A percentile compares a stretch with the other conserved stretches of the same genome.
phyloP scores from a whole-genome alignment of 1,140 invertebrate species.

The Diachasmimorpha longicaudata region DNA sequence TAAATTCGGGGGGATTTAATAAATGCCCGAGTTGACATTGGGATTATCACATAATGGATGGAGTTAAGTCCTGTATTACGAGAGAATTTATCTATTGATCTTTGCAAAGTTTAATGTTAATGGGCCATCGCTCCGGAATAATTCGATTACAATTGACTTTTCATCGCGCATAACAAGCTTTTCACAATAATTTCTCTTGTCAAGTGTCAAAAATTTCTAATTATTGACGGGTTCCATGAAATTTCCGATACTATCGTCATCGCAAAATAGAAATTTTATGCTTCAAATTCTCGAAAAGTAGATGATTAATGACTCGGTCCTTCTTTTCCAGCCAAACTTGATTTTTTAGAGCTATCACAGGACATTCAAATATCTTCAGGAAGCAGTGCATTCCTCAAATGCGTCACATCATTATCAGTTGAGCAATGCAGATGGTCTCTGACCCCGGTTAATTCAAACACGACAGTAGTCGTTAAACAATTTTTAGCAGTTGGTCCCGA shows the following conservation, averaged over 20 bases:
- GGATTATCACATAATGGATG: neutral
- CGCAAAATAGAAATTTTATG: too few relatives aligned
- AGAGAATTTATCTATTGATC: too few relatives aligned
- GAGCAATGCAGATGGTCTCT: conserved; percentile 60
- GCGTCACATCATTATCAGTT: conserved; percentile 52
- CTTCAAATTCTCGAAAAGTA: neutral
- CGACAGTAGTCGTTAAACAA: conserved; percentile 58
- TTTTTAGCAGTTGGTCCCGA: conserved; percentile 52
- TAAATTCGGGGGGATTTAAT: neutral
- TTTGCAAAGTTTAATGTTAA: too few relatives aligned
- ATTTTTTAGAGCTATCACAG: conserved; percentile 57
- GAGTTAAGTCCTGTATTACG: neutral
- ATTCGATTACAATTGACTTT: too few relatives aligned
- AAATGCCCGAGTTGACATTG: neutral
- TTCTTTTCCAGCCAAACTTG: conserved; percentile 47
- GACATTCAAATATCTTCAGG: conserved; percentile 58
- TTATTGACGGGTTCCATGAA: neutral
- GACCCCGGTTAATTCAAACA: conserved; percentile 53
- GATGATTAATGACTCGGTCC: neutral
- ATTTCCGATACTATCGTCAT: neutral
- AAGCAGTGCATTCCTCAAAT: conserved; percentile 50
- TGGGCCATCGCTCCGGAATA: too few relatives aligned
- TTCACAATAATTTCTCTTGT: too few relatives aligned
- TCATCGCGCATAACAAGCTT: too few relatives aligned
- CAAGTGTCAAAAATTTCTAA: neutral